Evolutionary conservation across 1,140 invertebrate species (phyloP).

Genomic region (Belonocnema kinseyi): DNA sequence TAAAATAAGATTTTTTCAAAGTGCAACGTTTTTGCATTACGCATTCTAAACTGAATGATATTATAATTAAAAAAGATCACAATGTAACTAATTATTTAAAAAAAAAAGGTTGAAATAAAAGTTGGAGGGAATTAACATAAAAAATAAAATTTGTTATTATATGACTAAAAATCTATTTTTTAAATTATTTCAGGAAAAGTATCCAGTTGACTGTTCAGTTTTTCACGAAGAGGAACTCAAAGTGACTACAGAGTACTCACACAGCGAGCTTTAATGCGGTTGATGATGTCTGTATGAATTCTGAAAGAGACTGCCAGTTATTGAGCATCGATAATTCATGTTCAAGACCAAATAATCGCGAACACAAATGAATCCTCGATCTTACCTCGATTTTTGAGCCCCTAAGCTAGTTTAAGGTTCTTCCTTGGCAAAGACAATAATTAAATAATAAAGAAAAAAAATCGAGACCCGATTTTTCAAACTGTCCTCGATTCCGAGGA

Average conservation of each 20-base stretch:
- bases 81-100: too few relatives aligned
- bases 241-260: conserved; percentile 87
- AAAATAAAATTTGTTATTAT: too few relatives aligned
- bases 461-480: background rate
- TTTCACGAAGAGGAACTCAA: conserved; percentile 88
- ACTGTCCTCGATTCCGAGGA: background rate
- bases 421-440: background rate
- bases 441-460: background rate
- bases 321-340: conserved; percentile 22
- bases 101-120: too few relatives aligned
- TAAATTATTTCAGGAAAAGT: conserved; percentile 78
- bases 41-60: too few relatives aligned
- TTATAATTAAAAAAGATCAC: too few relatives aligned
- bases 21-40: too few relatives aligned
- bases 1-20: too few relatives aligned
- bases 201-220: conserved; percentile 82
- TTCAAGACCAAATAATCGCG: conserved; percentile 20
- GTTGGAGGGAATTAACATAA: too few relatives aligned
- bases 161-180: background rate
- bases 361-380: conserved; percentile 12
- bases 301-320: conserved; percentile 32
- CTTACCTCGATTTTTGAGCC: conserved; percentile 21
- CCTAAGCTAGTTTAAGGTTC: background rate
- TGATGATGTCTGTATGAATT: background rate
- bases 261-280: conserved; percentile 81